Base-by-base conservation (phyloP, 2,113 vertebrate species). In the Morone saxatilis region DNA sequence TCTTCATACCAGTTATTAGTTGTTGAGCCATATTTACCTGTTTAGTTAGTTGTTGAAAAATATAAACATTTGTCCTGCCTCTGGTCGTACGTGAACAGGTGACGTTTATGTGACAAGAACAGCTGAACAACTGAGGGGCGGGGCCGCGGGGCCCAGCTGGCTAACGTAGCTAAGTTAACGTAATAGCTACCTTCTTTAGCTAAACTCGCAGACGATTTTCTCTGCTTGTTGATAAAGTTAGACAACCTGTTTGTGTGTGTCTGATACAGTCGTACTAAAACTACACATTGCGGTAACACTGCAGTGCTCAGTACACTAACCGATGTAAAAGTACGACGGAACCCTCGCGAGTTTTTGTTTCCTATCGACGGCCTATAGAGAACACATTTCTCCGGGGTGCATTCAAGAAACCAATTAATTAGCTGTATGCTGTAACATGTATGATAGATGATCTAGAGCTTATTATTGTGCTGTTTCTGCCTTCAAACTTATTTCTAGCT, bases 81-180 rank as follows among this genome's bases (percentile, higher is more conserved):
- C 14, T 61, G 12, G 20, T 45, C 45, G 53, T 1, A 2, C 57
- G 19, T 6, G 12, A 7, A 11, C 4, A 1, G 6, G 14, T 36
- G 31, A 63, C 43, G 12, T 45, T 57, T 86, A 77, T 83, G 7
- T 90, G 89, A 92, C 90, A 67, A 45, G 41, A 84, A 84, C 92
- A 93, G 89, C 82, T 93, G 89, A 16, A 48, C 1, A 6, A 1
- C 36, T 17, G 2, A 7, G 25, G 63, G 65, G 76, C 1, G 81
- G 79, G n/a, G 72, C 70, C 6, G 12, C 14, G 0, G 36, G 0
- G 17, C 9, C 6, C 36, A 5, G 38, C 22, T 2, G 1, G n/a
- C 16, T 2, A 40, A 11, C n/a, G 9, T 17, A 8, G 0, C 16
- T 9, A n/a, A n/a, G n/a, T n/a, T n/a, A 19, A 47, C 19, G 25